phyloP scores from a whole-genome alignment of 2,888 invertebrate species.

The Phyllotreta cruciferae region DNA sequence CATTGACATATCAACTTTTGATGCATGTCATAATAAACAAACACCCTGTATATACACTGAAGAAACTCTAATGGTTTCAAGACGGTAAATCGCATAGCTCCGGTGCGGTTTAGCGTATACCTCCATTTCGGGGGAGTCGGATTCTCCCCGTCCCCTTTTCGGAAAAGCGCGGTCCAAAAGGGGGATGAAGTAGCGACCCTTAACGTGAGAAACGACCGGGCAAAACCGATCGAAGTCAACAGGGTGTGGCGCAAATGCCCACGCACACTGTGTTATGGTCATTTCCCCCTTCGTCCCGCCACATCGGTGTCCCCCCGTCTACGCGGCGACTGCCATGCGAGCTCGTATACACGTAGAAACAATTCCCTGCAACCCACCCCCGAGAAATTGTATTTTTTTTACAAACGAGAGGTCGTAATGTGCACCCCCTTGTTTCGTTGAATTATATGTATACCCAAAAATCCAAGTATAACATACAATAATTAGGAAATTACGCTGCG shows the following conservation, averaged over 20 bases:
- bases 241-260: slow-evolving; percentile 59
- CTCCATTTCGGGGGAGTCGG: slow-evolving; percentile 51
- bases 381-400: too few relatives aligned
- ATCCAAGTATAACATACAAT: too few relatives aligned
- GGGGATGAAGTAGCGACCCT: slow-evolving; percentile 55
- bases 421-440: too few relatives aligned
- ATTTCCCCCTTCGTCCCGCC: slow-evolving; percentile 28
- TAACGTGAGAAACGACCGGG: slow-evolving; percentile 60
- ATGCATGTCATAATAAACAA: neutral
- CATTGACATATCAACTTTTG: too few relatives aligned
- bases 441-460: too few relatives aligned
- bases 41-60: slow-evolving; percentile 17
- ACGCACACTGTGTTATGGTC: slow-evolving; percentile 52
- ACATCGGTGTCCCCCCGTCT: slow-evolving; percentile 33
- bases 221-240: slow-evolving; percentile 61
- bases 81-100: slow-evolving; percentile 45
- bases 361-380: too few relatives aligned
- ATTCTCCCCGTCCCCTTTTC: slow-evolving; percentile 32
- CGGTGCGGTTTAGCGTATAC: slow-evolving; percentile 51
- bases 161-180: slow-evolving; percentile 38
- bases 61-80: slow-evolving; percentile 35
- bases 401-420: too few relatives aligned
- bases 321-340: slow-evolving; percentile 44
- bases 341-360: too few relatives aligned
- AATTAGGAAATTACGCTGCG: too few relatives aligned